These are phyloP conservation scores for Hyperopisus bebe DNA, from an alignment of 2,113 vertebrate species.

Conservation along the genomic window DNA sequence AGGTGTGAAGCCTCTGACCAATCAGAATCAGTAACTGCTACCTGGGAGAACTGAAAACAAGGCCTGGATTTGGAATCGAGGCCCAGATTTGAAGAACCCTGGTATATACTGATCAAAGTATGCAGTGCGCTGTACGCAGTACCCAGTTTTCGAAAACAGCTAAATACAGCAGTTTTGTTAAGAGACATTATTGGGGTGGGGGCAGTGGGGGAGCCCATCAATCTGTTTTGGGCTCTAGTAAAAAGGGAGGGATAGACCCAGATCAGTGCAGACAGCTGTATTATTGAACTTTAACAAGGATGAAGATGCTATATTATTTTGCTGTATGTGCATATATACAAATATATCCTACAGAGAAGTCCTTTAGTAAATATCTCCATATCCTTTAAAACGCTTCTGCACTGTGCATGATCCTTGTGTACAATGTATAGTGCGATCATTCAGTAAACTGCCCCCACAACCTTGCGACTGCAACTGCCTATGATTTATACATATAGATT, in stretches of 20 bases:
- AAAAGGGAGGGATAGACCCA: not conserved
- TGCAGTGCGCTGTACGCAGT: not conserved
- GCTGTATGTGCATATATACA: not conserved
- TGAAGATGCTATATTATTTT: not conserved
- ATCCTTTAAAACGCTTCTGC: not conserved
- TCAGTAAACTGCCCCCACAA: not conserved
- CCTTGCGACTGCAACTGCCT: not conserved
- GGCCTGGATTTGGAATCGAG: too few relatives aligned
- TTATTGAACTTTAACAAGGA: not conserved
- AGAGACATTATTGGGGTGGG: not conserved
- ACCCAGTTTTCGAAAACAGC: not conserved
- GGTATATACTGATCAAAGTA: not conserved
- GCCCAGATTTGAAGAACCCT: too few relatives aligned
- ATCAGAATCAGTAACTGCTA: too few relatives aligned
- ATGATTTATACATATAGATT: not conserved
- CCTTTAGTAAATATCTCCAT: not conserved
- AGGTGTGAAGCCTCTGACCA: too few relatives aligned
- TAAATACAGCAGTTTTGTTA: not conserved
- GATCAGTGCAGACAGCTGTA: not conserved
- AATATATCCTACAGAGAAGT: not conserved
- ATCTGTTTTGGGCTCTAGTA: not conserved
- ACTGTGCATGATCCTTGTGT: not conserved
- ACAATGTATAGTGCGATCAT: not conserved
- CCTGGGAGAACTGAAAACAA: too few relatives aligned
- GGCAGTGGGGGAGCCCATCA: not conserved